phyloP scores from a whole-genome alignment of 2,888 invertebrate species.

The Hermodice carunculata region DNA sequence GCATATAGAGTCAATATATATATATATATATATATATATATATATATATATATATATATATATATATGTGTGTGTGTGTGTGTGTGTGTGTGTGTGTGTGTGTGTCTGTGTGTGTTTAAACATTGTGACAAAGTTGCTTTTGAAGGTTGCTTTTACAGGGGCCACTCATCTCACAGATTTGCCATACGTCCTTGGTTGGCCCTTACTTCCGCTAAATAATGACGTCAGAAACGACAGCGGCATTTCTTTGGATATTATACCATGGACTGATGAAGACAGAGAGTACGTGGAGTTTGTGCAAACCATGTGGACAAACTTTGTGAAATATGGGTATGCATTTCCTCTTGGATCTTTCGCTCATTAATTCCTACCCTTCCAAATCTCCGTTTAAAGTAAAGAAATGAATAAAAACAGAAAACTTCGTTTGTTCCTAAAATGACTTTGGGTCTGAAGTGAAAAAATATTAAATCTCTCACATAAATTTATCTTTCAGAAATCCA shows the following conservation, averaged over 20 bases:
- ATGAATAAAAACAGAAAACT: too few species aligned
- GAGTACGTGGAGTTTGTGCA: slow-evolving; percentile 28
- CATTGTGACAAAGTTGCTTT: not conserved
- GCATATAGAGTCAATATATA: too few species aligned
- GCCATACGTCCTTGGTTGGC: slow-evolving; percentile 18
- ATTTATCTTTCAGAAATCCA: slow-evolving; percentile 18
- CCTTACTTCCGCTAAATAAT: slow-evolving; percentile 9
- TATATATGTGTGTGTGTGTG: too few species aligned
- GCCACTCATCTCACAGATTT: slow-evolving; percentile 23
- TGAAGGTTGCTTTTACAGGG: not conserved
- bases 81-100: too few species aligned
- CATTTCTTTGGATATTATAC: slow-evolving; percentile 24
- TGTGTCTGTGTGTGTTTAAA: not conserved
- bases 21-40: too few species aligned
- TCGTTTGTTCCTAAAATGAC: too few species aligned
- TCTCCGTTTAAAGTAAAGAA: too few species aligned
- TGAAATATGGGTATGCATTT: slow-evolving; percentile 35
- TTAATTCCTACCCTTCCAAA: not conserved
- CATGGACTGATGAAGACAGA: slow-evolving; percentile 25
- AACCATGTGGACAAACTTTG: slow-evolving; percentile 38
- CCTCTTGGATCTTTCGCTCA: not conserved
- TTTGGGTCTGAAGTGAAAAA: not conserved
- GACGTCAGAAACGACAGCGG: slow-evolving; percentile 18
- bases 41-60: too few species aligned
- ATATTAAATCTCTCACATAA: not conserved